Percentiles rank a stretch among this genome's conserved stretches.
These are phyloP conservation scores for Temnothorax rugatulus DNA, from an alignment of 2,888 invertebrate species.

Conservation along the genomic window DNA sequence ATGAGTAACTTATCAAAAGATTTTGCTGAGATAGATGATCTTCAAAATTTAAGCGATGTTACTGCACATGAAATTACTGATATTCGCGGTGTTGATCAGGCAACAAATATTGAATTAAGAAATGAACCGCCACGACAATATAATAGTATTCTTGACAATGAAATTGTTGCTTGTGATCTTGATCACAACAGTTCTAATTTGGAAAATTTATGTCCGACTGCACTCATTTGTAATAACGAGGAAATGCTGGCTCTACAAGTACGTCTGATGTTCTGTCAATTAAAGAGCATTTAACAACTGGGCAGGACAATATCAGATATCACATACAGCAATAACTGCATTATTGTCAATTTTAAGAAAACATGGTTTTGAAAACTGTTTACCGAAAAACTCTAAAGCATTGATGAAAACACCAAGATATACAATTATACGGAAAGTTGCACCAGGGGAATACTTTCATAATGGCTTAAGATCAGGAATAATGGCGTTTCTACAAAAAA, in stretches of 20 bases:
- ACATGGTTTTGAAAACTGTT: background rate
- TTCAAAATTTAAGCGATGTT: background rate
- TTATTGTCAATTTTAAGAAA: constrained; percentile 11
- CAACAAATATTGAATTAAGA: background rate
- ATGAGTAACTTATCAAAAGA: background rate
- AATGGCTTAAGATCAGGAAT: constrained; percentile 12
- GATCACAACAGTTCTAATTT: background rate
- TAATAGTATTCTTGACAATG: background rate
- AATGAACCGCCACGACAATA: background rate
- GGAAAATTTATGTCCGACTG: background rate
- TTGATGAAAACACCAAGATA: background rate
- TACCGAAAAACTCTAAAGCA: constrained; percentile 21
- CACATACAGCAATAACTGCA: constrained; percentile 6
- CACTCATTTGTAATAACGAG: background rate
- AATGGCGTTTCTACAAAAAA: constrained; percentile 14
- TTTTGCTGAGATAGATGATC: background rate
- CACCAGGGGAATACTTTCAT: constrained; percentile 18
- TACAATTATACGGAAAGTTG: background rate
- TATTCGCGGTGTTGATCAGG: background rate
- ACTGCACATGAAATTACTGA: background rate
- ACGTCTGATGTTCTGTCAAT: background rate
- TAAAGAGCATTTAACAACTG: background rate
- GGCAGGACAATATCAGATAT: constrained; percentile 7
- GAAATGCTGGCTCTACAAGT: background rate
- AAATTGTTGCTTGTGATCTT: background rate